Evolutionary conservation across 2,797 vertebrate species (phyloP), one percentile per base, ranked within the genome.

Genomic region (Ibycter americanus): DNA sequence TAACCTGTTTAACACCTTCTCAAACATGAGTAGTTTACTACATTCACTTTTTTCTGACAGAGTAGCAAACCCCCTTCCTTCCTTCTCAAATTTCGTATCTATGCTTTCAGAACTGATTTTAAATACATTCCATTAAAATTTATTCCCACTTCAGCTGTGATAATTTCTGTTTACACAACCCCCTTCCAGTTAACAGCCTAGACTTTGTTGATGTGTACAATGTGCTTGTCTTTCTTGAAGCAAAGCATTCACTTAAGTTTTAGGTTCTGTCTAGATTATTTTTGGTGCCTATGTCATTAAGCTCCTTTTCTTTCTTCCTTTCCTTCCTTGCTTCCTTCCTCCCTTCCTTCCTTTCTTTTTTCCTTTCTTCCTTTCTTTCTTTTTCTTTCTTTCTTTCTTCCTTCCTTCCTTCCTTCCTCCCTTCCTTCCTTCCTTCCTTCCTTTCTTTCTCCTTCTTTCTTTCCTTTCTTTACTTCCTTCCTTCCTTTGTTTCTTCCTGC

Each of bases 291-390:
- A 11, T 54, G 20, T n/a, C 22, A 59, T 83, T 49, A 68, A 56
- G 16, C 9, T 22, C 56, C 3, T 27, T 22, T n/a, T 9, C 13
- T 9, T 18, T 9, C 12, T 23, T 54, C 6, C 14, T 18, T 23
- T 54, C 6, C 14, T 18, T 5, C 8, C 4, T n/a, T 5, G 6
- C 8, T 25, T 9, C 4, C 4, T 18, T 7, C 4, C 4, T 16
- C 4, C 12, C 9, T 27, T 7, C 4, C 1, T 34, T 4, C 9
- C 15, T 29, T 5, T 15, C 7, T 25, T 16, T 4, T 7, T 22
- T 16, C 17, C 4, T 32, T 11, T 10, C 5, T 26, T 13, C 6
- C 40, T 40, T 40, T 6, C 40, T 40, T 40, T 13, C 40, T 40
- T 40, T 40, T 13, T 11, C 40, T 40, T 13, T 13, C 40, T 40